Conservation (phyloP, 2,888 invertebrate species). For the Podotricha telesiphe region DNA sequence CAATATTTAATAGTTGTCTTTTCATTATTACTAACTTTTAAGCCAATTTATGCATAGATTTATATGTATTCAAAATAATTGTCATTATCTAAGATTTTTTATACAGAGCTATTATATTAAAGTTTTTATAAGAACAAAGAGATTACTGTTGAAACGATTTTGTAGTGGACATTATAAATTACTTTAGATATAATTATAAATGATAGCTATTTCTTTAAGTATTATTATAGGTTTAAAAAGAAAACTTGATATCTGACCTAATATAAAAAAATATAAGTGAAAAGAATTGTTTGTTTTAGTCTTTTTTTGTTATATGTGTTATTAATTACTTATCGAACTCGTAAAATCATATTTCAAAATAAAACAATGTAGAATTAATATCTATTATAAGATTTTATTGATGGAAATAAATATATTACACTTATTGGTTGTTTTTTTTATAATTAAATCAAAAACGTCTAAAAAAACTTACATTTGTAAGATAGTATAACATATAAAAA, state of each 20-base stretch:
- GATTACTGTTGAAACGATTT: constrained; percentile 1
- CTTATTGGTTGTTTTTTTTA: constrained; percentile 15
- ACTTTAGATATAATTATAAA: background rate
- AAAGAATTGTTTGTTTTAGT: background rate
- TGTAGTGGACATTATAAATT: background rate
- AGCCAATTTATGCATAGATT: background rate
- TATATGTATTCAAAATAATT: background rate
- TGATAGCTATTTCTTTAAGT: background rate
- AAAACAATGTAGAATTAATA: constrained; percentile 7
- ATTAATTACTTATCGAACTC: constrained; percentile 2
- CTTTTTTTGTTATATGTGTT: background rate
- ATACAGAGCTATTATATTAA: background rate
- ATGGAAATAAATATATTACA: constrained; percentile 36
- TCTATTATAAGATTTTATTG: constrained; percentile 34
- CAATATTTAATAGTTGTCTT: background rate
- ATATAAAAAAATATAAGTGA: background rate
- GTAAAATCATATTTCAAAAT: background rate
- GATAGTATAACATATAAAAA: background rate
- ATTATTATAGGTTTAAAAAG: constrained; percentile 7
- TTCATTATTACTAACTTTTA: background rate
- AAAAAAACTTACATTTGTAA: background rate
- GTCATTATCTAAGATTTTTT: background rate
- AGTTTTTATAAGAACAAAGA: background rate
- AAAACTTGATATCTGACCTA: background rate
- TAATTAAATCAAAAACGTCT: background rate